Evolutionary conservation across 2,113 vertebrate genomes (phyloP), one percentile per base, ranked within the genome.

Genomic region (Larimichthys polyactis): DNA sequence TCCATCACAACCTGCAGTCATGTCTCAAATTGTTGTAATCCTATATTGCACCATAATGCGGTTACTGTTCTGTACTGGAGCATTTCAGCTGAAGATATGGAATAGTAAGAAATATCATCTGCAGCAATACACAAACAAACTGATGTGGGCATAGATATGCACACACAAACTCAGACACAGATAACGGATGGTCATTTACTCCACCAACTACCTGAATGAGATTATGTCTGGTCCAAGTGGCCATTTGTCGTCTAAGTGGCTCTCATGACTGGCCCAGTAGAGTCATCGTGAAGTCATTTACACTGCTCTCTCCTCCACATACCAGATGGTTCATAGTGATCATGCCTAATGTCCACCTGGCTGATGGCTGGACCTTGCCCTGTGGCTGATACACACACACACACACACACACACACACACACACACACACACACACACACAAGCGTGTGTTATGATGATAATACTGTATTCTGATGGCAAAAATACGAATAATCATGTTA

Each of bases 331-430:
- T 93, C 86, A 74, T 49, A 63, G 72, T 76, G 82, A 90, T 92
- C 93, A 87, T 89, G 86, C 83, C 93, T 95, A 93, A 94, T 90
- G 79, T 95, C 94, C 94, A 91, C 90, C 92, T 95, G 89, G 91
- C 67, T 78, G 71, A 79, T 95, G 93, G 90, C 93, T 93, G 93
- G 91, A 90, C 79, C 87, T 94, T 87, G 90, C 71, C 88, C 91
- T 86, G 91, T 46, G 16, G 60, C 8, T 65, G 65, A 75, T 14
- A 40, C 74, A 52, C 68, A 46, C 24, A 46, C 32, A 36, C 32
- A 32, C 29, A 29, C 29, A 29, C 29, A 29, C 29, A 29, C 16
- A 71, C 29, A 29, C 29, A 29, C 29, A 27, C 27, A 27, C 27
- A 27, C 27, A 27, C 27, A 27, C 27, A 27, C 27, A 27, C 27